Evolutionary conservation across 1,140 invertebrate species (phyloP).

Genomic region (Drosophila oshimai): DNA sequence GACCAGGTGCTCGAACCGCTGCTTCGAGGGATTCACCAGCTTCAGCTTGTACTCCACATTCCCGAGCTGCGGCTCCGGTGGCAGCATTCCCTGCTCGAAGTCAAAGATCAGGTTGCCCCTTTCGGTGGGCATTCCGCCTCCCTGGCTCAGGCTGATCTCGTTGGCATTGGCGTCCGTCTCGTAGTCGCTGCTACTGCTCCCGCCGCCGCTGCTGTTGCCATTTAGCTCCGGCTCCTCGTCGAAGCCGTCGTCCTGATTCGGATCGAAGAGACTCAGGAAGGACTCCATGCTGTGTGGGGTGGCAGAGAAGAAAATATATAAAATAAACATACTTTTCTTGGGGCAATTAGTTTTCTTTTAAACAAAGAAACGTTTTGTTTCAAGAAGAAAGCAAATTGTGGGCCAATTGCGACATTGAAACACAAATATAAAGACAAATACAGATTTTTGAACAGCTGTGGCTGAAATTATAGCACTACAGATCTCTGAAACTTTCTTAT

Average conservation of each 20-base stretch:
- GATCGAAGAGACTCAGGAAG: constrained; percentile 91
- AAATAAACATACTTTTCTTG: background rate
- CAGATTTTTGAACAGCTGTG: constrained; percentile 6
- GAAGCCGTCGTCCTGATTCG: constrained; percentile 82
- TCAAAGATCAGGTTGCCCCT: constrained; percentile 82
- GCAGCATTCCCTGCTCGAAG: constrained; percentile 85
- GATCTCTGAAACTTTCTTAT: no score
- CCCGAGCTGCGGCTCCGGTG: constrained; percentile 94
- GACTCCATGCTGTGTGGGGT: constrained; percentile 48
- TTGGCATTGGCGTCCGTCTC: constrained; percentile 67
- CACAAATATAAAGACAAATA: background rate
- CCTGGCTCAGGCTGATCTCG: constrained; percentile 7
- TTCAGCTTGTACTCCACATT: constrained; percentile 98
- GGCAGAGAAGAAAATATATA: background rate
- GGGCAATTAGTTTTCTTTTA: background rate
- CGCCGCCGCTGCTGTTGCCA: constrained; percentile 61
- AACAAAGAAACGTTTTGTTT: constrained; percentile 16
- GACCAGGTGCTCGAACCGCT: constrained; percentile 93
- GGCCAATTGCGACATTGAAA: constrained; percentile 54
- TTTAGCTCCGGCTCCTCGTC: constrained; percentile 73
- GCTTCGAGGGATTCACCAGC: constrained; percentile 91
- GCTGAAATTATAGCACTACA: constrained; percentile 7
- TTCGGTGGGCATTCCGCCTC: constrained; percentile 44
- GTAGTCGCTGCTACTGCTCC: constrained; percentile 63
- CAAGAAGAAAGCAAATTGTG: constrained; percentile 5